phyloP scores from a whole-genome alignment of 2,888 invertebrate genomes.

The Agrochola circellaris region DNA sequence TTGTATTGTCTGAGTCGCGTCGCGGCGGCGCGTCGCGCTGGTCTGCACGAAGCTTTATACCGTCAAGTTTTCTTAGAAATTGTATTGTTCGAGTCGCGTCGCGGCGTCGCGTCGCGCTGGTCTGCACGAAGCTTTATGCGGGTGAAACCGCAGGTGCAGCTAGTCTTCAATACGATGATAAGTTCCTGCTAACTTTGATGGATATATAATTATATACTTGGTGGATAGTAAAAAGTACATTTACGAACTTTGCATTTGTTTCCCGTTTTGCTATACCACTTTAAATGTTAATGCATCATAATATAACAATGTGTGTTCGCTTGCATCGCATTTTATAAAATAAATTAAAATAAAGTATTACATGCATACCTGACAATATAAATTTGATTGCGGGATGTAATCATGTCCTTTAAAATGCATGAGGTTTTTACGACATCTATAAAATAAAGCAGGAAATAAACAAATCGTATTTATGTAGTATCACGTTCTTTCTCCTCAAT shows the following conservation, averaged over 20 bases:
- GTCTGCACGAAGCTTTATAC: no score
- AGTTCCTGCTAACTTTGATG: neutral
- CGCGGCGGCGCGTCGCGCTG: no score
- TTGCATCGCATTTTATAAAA: slow-evolving; percentile 10
- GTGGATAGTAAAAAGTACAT: neutral
- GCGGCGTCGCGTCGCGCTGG: no score
- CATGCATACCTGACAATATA: slow-evolving; percentile 10
- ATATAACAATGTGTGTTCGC: neutral
- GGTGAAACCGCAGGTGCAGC: neutral
- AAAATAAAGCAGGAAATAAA: slow-evolving; percentile 22
- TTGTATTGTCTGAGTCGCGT: no score
- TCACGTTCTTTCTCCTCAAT: slow-evolving; percentile 19
- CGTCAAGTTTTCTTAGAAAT: no score
- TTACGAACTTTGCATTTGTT: neutral
- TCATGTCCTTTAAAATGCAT: slow-evolving; percentile 8
- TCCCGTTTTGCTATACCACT: neutral
- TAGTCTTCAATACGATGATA: neutral
- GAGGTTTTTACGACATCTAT: slow-evolving; percentile 12
- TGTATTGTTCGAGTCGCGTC: no score
- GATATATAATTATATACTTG: neutral
- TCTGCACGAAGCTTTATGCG: no score
- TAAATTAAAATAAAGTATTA: slow-evolving; percentile 18
- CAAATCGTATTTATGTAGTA: slow-evolving; percentile 19
- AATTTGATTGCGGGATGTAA: slow-evolving; percentile 12
- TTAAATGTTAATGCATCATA: neutral